Base-by-base conservation (phyloP, 1,140 invertebrate genomes). In the Vanessa atalanta region DNA sequence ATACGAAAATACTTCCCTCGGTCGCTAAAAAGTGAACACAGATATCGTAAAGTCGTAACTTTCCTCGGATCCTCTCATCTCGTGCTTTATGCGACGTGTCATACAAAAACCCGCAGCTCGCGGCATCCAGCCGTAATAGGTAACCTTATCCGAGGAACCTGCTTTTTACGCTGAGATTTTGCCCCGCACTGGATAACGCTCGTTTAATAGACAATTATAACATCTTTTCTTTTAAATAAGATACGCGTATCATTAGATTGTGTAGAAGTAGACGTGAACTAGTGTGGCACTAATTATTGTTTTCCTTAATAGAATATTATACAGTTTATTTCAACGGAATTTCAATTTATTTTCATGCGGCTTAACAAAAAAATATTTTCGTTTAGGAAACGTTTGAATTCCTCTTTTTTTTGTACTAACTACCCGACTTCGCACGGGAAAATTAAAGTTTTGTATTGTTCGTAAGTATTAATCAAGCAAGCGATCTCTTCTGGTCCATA, bases 71-170 rank as follows among this genome's bases (percentile, higher is more conserved):
- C 72, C 66, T 55, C 66, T 50, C 63, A 70, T 70, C 51, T 43
- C 64, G 74, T 82, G 78, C 76, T 73, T 71, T 86, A 86, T 83
- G 79, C 78, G 70, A 50, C 72, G 65, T 57, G 55, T 63, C 16
- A 69, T 43, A 65, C 83, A 86, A 86, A 86, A 86, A 86, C 70
- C 69, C 15, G 47, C 75, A 63, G 75, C 20, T 37, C 73, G 65
- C 77, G 81, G 78, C 79, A 86, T 85, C 79, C 81, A 68, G 75
- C 76, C 81, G 77, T 83, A 83, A 86, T 88, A 87, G 83, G 85
- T 80, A 78, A 80, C 83, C 83, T 81, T 88, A 88, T 86, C 73
- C 70, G 83, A 79, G 70, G 67, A 60, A 68, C 60, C 80, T 72
- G 77, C 76, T 87, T 84, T 85, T 84, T 81, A 57, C 47, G 20